These are phyloP conservation scores for Tromatobia lineatoria DNA, from an alignment of 2,888 invertebrate genomes.

Conservation along the genomic window DNA sequence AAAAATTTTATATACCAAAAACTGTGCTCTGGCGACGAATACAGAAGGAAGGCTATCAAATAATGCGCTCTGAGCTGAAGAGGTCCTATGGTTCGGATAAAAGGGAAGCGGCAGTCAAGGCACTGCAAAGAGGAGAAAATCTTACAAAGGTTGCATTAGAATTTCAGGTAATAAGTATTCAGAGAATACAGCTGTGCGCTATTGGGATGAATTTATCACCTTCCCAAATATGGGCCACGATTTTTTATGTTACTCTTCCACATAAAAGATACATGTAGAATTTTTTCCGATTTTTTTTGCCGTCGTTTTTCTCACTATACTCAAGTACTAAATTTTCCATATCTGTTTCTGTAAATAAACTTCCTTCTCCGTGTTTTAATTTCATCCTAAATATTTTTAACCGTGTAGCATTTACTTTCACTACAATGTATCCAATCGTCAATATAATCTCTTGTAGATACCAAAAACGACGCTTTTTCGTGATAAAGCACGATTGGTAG, in stretches of 20 bases:
- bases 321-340: no score
- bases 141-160: slow-evolving; percentile 84
- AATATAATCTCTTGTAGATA: slow-evolving; percentile 76
- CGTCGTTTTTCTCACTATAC: no score
- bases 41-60: slow-evolving; percentile 83
- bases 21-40: slow-evolving; percentile 86
- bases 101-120: slow-evolving; percentile 84
- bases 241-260: no score
- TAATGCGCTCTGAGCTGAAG: slow-evolving; percentile 78
- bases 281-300: no score
- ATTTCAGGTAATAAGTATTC: slow-evolving; percentile 79
- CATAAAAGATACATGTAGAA: no score
- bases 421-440: no score
- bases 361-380: no score
- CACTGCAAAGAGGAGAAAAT: slow-evolving; percentile 84
- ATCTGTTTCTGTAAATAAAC: no score
- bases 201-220: neutral
- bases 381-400: no score
- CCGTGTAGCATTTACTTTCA: neutral
- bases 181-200: neutral
- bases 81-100: slow-evolving; percentile 82
- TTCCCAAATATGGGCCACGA: no score
- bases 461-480: slow-evolving; percentile 85
- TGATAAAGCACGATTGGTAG: slow-evolving; percentile 83
- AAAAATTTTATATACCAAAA: slow-evolving; percentile 85